These are phyloP conservation scores for Poecilia latipinna DNA, from an alignment of 2,113 vertebrate genomes.

Conservation along the genomic window DNA sequence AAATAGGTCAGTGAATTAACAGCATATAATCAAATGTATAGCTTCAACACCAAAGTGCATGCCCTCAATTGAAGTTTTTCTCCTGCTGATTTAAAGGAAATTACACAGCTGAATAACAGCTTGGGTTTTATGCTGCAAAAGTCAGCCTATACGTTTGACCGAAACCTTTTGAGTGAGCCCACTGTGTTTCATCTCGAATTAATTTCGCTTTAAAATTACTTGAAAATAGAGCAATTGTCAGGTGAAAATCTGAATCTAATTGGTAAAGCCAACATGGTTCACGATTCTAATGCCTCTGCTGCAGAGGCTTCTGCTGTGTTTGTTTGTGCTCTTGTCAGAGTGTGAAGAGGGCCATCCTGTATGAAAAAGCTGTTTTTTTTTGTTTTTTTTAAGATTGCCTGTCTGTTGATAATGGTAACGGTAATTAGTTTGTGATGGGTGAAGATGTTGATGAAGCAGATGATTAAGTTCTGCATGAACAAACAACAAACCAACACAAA, in stretches of 20 bases:
- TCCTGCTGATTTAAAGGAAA: neutral
- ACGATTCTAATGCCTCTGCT: neutral
- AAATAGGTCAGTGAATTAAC: neutral
- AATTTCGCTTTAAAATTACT: constrained; percentile 9
- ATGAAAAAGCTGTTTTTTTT: neutral
- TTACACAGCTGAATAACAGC: neutral
- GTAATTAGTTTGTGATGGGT: constrained; percentile 8
- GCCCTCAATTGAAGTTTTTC: neutral
- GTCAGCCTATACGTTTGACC: neutral
- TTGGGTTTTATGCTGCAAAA: neutral
- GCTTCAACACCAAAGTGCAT: neutral
- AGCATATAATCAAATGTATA: neutral
- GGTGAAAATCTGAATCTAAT: constrained; percentile 2
- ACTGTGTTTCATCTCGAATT: neutral
- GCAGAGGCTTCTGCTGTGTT: neutral
- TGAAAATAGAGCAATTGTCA: constrained; percentile 1
- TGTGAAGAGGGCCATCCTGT: neutral
- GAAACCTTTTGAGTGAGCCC: neutral
- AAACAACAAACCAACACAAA: neutral
- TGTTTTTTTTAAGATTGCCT: neutral
- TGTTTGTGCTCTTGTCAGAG: neutral
- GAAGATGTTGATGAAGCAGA: constrained; percentile 4
- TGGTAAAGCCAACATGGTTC: neutral
- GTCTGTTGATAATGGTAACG: constrained; percentile 4
- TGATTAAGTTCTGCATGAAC: neutral